Evolutionary conservation across 2,888 invertebrate genomes (phyloP).

Genomic region (Sinotaia quadrata): DNA sequence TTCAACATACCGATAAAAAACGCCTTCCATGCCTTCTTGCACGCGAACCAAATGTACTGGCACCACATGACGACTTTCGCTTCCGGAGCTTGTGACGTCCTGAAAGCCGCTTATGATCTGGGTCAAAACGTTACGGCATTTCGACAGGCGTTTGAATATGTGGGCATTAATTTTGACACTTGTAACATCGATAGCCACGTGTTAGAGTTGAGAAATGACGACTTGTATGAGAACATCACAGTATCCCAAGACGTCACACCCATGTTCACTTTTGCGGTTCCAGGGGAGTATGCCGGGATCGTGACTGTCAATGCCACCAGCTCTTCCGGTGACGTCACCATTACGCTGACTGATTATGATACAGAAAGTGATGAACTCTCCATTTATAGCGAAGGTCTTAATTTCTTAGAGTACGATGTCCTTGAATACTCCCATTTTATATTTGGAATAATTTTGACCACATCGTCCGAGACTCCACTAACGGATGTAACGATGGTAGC

Average conservation of each 20-base stretch:
- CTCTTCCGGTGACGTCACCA: constrained; percentile 8
- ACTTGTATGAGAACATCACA: constrained; percentile 3
- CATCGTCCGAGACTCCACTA: too few species aligned
- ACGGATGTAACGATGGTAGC: too few species aligned
- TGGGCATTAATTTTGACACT: constrained; percentile 46
- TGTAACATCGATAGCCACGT: constrained; percentile 14
- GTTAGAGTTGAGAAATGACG: neutral
- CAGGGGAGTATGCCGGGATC: neutral
- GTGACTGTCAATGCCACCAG: constrained; percentile 16
- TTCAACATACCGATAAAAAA: constrained; percentile 38
- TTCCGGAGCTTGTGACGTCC: constrained; percentile 50
- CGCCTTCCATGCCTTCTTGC: constrained; percentile 45
- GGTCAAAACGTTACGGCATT: constrained; percentile 40
- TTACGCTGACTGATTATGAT: neutral
- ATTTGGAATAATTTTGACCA: too few species aligned
- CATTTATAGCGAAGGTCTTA: too few species aligned
- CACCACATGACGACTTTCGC: constrained; percentile 40
- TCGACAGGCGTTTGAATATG: constrained; percentile 42
- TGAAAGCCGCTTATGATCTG: constrained; percentile 52
- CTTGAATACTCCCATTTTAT: too few species aligned
- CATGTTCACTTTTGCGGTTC: neutral
- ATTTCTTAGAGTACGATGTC: too few species aligned
- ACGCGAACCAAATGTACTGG: constrained; percentile 55
- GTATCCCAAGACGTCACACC: constrained; percentile 9
- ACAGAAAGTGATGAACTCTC: constrained; percentile 4